phyloP scores from a whole-genome alignment of 2,888 invertebrate species.

The Carcina quercana region DNA sequence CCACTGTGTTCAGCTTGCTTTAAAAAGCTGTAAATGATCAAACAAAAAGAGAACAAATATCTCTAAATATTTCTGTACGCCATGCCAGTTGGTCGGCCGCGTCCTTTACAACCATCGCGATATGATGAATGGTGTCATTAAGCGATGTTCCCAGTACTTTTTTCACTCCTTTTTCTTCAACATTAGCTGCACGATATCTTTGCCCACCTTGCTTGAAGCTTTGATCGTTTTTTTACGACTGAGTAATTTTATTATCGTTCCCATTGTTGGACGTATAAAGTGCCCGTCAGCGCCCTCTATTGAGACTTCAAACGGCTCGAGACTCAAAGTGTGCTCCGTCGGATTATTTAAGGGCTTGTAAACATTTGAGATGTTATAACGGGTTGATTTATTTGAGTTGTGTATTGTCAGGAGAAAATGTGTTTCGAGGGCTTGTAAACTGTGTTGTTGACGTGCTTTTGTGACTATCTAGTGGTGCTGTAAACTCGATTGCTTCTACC shows the following conservation, averaged over 20 bases:
- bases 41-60: too few relatives aligned
- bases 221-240: slow-evolving; percentile 43
- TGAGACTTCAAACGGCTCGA: slow-evolving; percentile 28
- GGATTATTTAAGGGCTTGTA: slow-evolving; percentile 3
- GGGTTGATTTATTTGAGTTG: neutral
- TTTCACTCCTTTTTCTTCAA: slow-evolving; percentile 5
- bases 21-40: too few relatives aligned
- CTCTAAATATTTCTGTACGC: too few relatives aligned
- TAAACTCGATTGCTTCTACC: too few relatives aligned
- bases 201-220: slow-evolving; percentile 34
- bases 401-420: too few relatives aligned
- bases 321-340: slow-evolving; percentile 2
- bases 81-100: neutral
- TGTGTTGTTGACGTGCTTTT: too few relatives aligned
- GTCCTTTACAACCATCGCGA: slow-evolving; percentile 14
- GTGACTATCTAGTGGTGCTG: too few relatives aligned
- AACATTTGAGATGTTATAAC: neutral
- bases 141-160: slow-evolving; percentile 20
- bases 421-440: too few relatives aligned
- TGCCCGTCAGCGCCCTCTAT: slow-evolving; percentile 29
- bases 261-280: slow-evolving; percentile 27
- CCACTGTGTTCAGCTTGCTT: too few relatives aligned
- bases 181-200: slow-evolving; percentile 11
- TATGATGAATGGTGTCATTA: slow-evolving; percentile 44
- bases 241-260: slow-evolving; percentile 41